Base-by-base conservation (phyloP, 2,113 vertebrate genomes). In the Sakesphorus luctuosus region DNA sequence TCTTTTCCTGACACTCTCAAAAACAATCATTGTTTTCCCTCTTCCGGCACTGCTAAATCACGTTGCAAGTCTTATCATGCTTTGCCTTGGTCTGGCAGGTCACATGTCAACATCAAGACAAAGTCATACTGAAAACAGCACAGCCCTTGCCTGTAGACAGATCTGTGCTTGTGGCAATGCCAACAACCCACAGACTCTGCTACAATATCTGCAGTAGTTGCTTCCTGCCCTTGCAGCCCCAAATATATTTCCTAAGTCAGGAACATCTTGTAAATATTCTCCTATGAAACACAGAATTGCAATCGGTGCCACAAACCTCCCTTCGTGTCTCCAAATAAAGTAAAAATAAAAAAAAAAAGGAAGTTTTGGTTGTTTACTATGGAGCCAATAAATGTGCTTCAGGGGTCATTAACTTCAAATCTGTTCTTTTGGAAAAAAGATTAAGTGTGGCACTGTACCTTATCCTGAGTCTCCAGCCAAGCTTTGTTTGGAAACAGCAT, bases 1-100 rank as follows among this genome's bases (percentile, higher is more conserved):
- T 92, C 67, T 95, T 93, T 94, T 96, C 93, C 87, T 93, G 92
- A 87, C 87, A 44, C 35, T 88, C 71, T 96, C 33, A 84, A 82
- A 93, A 95, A 94, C 94, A 96, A 76, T 96, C 87, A 96, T 94
- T 96, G 87, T 95, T 97, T 95, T 96, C 47, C 75, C 44, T 92
- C 90, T 97, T 96, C 96, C 95, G 96, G 93, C 59, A 6, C 72
- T 86, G 85, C 75, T 91, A 88, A 94, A 92, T 83, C 85, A 77
- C 2, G 0, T 80, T 59, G 59, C 0, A 0, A 94, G 87, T 90
- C 93, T 97, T 97, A 96, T 95, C 93, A 61, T n/a, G 10, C 86
- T 91, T 85, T 86, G 66, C 59, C 94, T 95, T 88, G 44, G 8
- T 71, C 0, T 0, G 59, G 43, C 79, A 90, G 84, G 93, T 96